Base-by-base conservation (phyloP, 1,140 invertebrate species). In the Oedothorax gibbosus region DNA sequence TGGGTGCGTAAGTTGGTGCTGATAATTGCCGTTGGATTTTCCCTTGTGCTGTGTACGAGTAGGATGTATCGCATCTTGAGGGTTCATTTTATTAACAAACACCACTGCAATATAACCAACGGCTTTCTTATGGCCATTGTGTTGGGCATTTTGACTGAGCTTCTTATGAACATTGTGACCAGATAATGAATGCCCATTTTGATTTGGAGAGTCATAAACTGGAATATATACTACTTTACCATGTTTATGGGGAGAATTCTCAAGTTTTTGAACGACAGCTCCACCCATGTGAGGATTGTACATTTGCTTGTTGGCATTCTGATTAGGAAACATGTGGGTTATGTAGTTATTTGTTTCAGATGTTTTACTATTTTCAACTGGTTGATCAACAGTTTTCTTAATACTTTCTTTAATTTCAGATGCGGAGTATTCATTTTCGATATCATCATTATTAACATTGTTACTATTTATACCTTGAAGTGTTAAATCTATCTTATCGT, bases 141-240 rank as follows among this genome's bases (percentile, higher is more conserved):
- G 54, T 35, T 18, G 7, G 20, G 51, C 64, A 8, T 7, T 50
- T 11, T 60, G 54, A 51, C 35, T 56, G 14, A 18, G n/a, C 12
- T 10, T 56, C 10, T 35, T 57, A 11, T 66, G 7, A 53, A 7
- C 68, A 73, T 53, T 73, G 21, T 79, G 62, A 56, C 15, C n/a
- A 54, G 35, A 53, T 12, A 20, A 50, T 14, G 53, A 10, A 14
- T 56, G 50, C 0, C 7, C 18, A 79, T 21, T 68, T 68, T n/a
- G 7, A 72, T 82, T 64, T n/a, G 56, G 35, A 53, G 49, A 15
- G 10, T 73, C 57, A 53, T 82, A 82, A 6, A 82, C 50, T 15
- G 80, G 80, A 9, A 82, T 53, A 15, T 82, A 82, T 53, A 82
- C n/a, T 6, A 82, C 69, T 64, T 73, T 72, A 35, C 73, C 80